Percentiles rank a stretch among this genome's conserved stretches.
Evolutionary conservation across 2,888 invertebrate genomes (phyloP).

Genomic region (Nomada fabriciana): DNA sequence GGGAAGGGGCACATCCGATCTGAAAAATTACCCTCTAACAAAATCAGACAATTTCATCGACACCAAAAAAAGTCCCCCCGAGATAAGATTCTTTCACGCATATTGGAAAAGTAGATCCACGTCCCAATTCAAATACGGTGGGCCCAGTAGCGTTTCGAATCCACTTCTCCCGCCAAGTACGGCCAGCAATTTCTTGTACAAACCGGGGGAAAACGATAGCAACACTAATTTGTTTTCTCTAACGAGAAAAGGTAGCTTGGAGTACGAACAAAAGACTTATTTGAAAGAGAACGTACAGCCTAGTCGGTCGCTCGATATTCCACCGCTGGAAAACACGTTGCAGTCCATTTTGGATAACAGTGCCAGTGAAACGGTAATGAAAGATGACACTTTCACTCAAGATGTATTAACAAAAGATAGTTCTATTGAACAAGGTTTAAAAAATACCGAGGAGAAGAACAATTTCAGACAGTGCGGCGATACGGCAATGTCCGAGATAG

Average conservation of each 20-base stretch:
- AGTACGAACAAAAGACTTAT: constrained; percentile 29
- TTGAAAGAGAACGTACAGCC: constrained; percentile 21
- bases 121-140: constrained; percentile 57
- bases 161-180: constrained; percentile 72
- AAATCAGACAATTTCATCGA: constrained; percentile 70
- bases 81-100: constrained; percentile 69
- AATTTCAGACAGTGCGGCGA: constrained; percentile 1
- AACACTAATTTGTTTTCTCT: constrained; percentile 76
- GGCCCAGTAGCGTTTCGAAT: constrained; percentile 66
- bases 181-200: constrained; percentile 79
- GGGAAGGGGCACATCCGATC: constrained; percentile 71
- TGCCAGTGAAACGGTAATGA: constrained; percentile 41
- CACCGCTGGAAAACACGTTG: constrained; percentile 73
- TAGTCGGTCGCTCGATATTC: constrained; percentile 41
- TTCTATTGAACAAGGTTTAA: neutral
- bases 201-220: constrained; percentile 74
- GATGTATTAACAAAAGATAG: neutral
- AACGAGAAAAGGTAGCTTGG: constrained; percentile 70
- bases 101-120: constrained; percentile 62
- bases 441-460: neutral
- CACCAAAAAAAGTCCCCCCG: constrained; percentile 76
- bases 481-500: constrained; percentile 13
- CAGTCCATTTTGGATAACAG: constrained; percentile 74
- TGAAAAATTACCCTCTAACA: constrained; percentile 68
- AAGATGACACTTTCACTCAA: neutral